Evolutionary conservation across 2,888 invertebrate genomes (phyloP), one percentile per base, ranked within the genome.

Genomic region (Lasioglossum morio): DNA sequence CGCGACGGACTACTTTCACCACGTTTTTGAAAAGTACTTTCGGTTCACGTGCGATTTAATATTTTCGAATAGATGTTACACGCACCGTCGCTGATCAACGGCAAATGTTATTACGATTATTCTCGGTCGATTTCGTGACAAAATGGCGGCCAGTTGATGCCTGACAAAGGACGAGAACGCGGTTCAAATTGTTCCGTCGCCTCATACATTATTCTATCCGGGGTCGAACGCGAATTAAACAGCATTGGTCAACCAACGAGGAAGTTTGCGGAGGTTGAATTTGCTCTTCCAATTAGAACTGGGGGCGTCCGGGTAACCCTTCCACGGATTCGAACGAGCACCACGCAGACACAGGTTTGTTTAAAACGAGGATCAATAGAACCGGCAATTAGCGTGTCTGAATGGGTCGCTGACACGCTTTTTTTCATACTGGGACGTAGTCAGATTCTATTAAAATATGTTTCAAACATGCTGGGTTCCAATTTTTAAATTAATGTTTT

Each of bases 231-330:
- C 53, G 73, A 46, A 79, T 79, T 57, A 57, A 69, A n/a, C 79
- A 66, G 4, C 43, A 40, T 79, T 43, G 79, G 40, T 40, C 34
- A 48, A 40, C 40, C 79, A 19, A 53, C 74, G 70, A 46, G 48
- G 46, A 80, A 82, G 77, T 82, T 85, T 74, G 85, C 63, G 30
- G 76, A 77, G 48, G 66, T 73, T 23, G 72, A 78, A 78, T 85
- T 84, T 84, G 86, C 84, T 79, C 46, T 72, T 48, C 60, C 79
- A 63, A 87, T 86, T 87, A 86, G 78, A 30, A 66, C 66, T 46
- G 37, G 30, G 40, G 16, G 40, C 43, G 19, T n/a, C 34, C 19
- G 43, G 30, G 34, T 70, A 73, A 27, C 34, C 43, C 72, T 43
- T 40, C 79, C n/a, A 3, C 23, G 30, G 40, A 53, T 23, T 34